phyloP scores from a whole-genome alignment of 2,113 vertebrate genomes.

The Dipodomys spectabilis region DNA sequence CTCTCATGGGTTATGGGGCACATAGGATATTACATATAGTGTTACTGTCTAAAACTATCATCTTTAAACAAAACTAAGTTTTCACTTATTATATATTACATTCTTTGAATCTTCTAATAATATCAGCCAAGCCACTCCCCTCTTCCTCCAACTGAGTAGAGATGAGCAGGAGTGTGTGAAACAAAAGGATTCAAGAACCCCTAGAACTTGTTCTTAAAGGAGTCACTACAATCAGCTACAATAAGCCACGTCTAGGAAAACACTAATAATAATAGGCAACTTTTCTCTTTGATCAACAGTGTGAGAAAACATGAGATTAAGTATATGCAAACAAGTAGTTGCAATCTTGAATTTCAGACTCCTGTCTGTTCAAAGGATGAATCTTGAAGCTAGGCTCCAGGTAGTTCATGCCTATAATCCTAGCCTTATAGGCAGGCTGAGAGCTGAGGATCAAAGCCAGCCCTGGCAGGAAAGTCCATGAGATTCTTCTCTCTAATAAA shows the following conservation, averaged over 20 bases:
- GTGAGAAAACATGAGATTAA: neutral
- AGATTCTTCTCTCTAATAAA: no score
- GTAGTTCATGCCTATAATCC: no score
- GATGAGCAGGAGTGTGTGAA: neutral
- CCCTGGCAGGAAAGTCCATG: no score
- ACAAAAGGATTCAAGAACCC: neutral
- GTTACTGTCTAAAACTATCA: neutral
- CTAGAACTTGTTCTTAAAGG: neutral
- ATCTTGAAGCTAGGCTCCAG: no score
- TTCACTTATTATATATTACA: neutral
- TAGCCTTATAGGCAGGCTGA: no score
- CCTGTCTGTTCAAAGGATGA: neutral
- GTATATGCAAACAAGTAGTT: neutral
- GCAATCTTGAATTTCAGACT: neutral
- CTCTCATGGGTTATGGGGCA: neutral
- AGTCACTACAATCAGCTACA: neutral
- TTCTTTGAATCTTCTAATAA: neutral
- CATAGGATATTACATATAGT: neutral
- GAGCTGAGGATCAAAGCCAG: no score
- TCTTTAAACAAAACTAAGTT: constrained; percentile 5
- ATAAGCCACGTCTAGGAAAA: neutral
- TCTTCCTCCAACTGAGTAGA: neutral
- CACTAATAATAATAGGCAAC: neutral
- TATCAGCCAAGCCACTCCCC: neutral
- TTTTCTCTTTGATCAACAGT: neutral